Evolutionary conservation across 2,888 invertebrate species (phyloP), one percentile per base, ranked within the genome.

Genomic region (Eupithecia centaureata): DNA sequence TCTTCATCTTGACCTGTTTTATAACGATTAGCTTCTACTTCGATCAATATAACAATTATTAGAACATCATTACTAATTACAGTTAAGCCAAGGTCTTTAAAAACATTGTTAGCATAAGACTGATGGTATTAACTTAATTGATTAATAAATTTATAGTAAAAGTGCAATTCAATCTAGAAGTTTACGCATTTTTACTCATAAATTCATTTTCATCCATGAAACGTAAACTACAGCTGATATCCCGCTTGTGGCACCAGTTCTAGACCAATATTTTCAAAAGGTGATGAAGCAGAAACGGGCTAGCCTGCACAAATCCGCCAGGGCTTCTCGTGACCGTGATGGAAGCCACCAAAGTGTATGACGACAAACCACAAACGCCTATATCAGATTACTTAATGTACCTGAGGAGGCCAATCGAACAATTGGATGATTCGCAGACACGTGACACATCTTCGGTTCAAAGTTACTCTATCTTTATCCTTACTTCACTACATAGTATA

Each of bases 371-470:
- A 72, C 79, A 73, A 75, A 77, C 75, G 75, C 68, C 76, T 82
- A 80, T 84, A 87, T 85, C 84, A 83, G 83, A 86, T 87, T 87
- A n/a, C n/a, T n/a, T n/a, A 88, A 85, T 83, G 77, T 67, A 79
- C 76, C 74, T 75, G 32, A 72, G 51, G 64, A 67, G 67, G 61
- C 52, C 62, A 57, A 67, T 65, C 47, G 56, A 62, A 12, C 58
- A 69, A 68, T 74, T 64, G 60, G 64, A 64, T 70, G 57, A 61
- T 61, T 61, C n/a, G n/a, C n/a, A n/a, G n/a, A 56, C 18, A 56
- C 61, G 60, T 28, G n/a, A 7, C 28, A 22, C 12, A 47, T 47
- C 47, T 47, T 47, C 10, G 22, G 18, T 47, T 22, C 22, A 22
- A 42, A 22, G 18, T 38, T 38, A 35, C n/a, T 7, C 38, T 38